A percentile compares a stretch with the other conserved stretches of the same genome.
Conservation (phyloP, 2,113 vertebrate genomes). For the Tiliqua scincoides region DNA sequence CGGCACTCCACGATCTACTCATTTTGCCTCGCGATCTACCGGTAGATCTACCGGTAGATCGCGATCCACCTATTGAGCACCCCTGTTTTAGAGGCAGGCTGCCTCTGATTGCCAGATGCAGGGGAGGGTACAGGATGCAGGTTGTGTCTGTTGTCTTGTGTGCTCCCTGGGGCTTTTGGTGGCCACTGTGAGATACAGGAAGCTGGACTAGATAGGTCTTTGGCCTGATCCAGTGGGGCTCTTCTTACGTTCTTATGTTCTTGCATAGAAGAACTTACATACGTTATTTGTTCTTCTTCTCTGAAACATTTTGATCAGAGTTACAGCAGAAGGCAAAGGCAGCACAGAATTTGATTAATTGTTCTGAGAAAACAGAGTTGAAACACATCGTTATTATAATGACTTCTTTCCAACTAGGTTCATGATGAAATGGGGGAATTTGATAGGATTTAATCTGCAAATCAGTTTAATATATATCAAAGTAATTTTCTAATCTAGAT, state of each 20-base stretch:
- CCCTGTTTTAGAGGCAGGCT: no score
- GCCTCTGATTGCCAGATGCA: no score
- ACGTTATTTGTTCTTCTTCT: not conserved
- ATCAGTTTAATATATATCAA: constrained; percentile 23
- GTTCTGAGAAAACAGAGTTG: constrained; percentile 18
- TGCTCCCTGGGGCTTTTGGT: not conserved
- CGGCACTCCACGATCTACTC: no score
- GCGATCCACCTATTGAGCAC: no score
- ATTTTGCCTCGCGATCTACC: no score
- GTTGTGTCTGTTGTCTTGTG: no score
- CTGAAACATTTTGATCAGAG: not conserved
- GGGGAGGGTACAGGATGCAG: no score
- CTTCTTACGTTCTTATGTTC: no score
- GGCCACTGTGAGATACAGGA: no score
- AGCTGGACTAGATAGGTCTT: no score
- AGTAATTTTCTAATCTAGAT: not conserved
- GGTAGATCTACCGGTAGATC: no score
- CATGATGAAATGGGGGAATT: constrained; percentile 13
- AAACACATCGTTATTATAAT: not conserved
- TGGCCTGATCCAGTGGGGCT: no score
- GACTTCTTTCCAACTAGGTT: constrained; percentile 32
- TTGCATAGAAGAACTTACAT: not conserved
- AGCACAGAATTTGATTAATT: constrained; percentile 52
- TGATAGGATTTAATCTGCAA: constrained; percentile 48
- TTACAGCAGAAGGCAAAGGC: constrained; percentile 29